Evolutionary conservation across 2,888 invertebrate genomes (phyloP).

Genomic region (Eupeodes luniger): DNA sequence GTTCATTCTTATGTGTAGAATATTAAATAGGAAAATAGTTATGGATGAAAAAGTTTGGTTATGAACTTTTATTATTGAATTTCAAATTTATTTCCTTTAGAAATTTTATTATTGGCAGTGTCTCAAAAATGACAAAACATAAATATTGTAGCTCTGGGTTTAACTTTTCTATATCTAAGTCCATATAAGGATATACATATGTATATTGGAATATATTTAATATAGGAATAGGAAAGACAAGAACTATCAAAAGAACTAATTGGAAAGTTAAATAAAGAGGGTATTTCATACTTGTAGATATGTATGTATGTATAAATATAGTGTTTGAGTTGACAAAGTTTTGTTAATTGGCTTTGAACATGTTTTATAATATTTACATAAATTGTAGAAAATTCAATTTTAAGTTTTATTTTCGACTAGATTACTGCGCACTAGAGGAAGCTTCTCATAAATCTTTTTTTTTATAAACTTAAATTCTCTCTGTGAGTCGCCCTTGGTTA

Average conservation of each 20-base stretch:
- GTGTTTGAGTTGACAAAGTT: not conserved
- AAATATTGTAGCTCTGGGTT: not conserved
- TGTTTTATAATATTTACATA: no score
- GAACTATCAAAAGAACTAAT: not conserved
- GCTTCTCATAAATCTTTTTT: no score
- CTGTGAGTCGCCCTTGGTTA: no score
- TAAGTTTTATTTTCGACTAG: no score
- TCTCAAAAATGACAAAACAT: slow-evolving; percentile 6
- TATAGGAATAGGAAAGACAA: not conserved
- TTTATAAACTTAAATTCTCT: no score
- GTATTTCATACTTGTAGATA: not conserved
- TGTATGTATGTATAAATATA: not conserved
- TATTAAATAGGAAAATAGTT: slow-evolving; percentile 21
- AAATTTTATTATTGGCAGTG: slow-evolving; percentile 29
- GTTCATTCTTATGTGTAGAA: not conserved
- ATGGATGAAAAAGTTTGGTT: slow-evolving; percentile 16
- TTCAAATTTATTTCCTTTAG: slow-evolving; percentile 25
- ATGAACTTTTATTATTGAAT: slow-evolving; percentile 51
- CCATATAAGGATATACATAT: not conserved
- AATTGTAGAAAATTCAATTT: no score
- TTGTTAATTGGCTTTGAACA: no score
- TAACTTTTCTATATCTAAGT: not conserved
- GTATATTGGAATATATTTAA: not conserved
- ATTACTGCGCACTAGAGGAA: no score
- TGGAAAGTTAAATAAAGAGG: not conserved